A percentile compares a stretch with the other conserved stretches of the same genome.
Evolutionary conservation across 2,888 invertebrate species (phyloP).

Genomic region (Agonopterix heracliana): DNA sequence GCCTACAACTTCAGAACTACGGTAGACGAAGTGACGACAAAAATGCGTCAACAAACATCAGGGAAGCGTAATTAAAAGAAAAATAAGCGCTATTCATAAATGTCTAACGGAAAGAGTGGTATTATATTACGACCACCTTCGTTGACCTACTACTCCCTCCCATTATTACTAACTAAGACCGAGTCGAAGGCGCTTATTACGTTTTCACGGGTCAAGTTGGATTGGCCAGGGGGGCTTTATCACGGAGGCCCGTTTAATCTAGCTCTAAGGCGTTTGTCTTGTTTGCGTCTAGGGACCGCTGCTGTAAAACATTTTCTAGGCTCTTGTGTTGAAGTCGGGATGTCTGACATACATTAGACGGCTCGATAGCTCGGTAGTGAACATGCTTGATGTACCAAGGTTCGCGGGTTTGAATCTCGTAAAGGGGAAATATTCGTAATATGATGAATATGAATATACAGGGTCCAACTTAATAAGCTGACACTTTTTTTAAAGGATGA

Average conservation of each 20-base stretch:
- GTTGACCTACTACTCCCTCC: slow-evolving; percentile 26
- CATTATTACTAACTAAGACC: slow-evolving; percentile 8
- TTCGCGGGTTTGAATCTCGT: too few relatives aligned
- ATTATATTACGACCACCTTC: slow-evolving; percentile 49
- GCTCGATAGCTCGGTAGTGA: too few relatives aligned
- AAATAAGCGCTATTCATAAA: slow-evolving; percentile 74
- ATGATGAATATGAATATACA: too few relatives aligned
- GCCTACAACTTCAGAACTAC: not conserved
- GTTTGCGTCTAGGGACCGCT: too few relatives aligned
- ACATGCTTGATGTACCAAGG: too few relatives aligned
- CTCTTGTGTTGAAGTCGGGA: too few relatives aligned
- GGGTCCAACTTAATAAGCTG: too few relatives aligned
- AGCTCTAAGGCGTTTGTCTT: slow-evolving; percentile 47
- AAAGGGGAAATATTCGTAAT: too few relatives aligned
- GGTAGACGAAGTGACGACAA: slow-evolving; percentile 26
- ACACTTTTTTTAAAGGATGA: too few relatives aligned
- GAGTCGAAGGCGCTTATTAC: slow-evolving; percentile 12
- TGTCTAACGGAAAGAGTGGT: slow-evolving; percentile 56
- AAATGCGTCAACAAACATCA: slow-evolving; percentile 46
- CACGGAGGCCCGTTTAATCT: slow-evolving; percentile 65
- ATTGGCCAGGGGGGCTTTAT: slow-evolving; percentile 52
- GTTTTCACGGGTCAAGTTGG: slow-evolving; percentile 28
- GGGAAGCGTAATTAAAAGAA: slow-evolving; percentile 70
- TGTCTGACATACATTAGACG: too few relatives aligned
- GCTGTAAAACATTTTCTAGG: too few relatives aligned